These are phyloP conservation scores for Latheticus oryzae DNA, from an alignment of 2,888 invertebrate genomes.

Conservation along the genomic window DNA sequence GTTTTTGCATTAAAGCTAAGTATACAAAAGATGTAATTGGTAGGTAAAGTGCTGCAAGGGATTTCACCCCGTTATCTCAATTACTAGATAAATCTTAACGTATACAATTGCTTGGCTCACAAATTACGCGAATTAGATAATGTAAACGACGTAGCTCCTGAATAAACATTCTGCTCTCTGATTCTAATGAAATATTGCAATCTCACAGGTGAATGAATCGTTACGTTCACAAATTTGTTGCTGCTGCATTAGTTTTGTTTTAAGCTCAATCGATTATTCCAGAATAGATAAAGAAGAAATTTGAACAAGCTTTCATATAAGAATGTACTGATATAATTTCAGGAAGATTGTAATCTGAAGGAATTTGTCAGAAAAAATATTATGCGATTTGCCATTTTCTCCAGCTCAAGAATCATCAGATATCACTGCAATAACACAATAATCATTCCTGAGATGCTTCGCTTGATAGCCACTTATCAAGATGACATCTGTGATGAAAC, in stretches of 20 bases:
- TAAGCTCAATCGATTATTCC: constrained; percentile 1
- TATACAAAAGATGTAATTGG: constrained; percentile 12
- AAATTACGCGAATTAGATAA: constrained; percentile 41
- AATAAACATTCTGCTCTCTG: constrained; percentile 29
- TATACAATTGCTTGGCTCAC: constrained; percentile 34
- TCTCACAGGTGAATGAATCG: constrained; percentile 32
- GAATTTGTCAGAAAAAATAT: too few relatives aligned
- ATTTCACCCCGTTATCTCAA: constrained; percentile 27
- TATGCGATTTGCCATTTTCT: too few relatives aligned
- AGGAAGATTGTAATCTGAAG: too few relatives aligned
- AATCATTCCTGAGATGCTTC: constrained; percentile 15
- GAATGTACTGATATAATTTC: too few relatives aligned
- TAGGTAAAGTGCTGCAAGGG: constrained; percentile 1
- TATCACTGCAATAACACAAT: constrained; percentile 13
- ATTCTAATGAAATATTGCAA: constrained; percentile 38
- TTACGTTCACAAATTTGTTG: constrained; percentile 3
- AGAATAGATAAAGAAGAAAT: constrained; percentile 11
- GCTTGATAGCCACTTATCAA: constrained; percentile 33
- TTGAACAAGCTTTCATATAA: too few relatives aligned
- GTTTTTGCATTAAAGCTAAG: neutral
- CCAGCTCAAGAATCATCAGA: constrained; percentile 13
- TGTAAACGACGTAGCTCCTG: constrained; percentile 38
- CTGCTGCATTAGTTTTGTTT: constrained; percentile 6
- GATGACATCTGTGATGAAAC: constrained; percentile 19
- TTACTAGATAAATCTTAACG: constrained; percentile 33